Conservation (phyloP, 2,113 vertebrate species). For the Siniperca knerii region DNA sequence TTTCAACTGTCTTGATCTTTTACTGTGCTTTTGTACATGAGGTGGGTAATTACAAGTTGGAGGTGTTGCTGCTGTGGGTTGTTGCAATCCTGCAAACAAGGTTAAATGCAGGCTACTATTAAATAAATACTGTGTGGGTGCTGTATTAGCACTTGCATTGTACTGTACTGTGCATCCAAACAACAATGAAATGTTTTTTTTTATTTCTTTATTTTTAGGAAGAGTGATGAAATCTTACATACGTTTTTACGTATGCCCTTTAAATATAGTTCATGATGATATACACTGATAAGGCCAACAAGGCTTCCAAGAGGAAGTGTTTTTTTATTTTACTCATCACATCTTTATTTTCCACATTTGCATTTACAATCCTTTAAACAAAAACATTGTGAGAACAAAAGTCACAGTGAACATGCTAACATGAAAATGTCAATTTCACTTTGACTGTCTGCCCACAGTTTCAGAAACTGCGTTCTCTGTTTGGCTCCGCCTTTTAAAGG, state of each 20-base stretch:
- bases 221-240: not conserved
- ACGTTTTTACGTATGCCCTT: too few relatives aligned
- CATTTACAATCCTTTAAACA: not conserved
- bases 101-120: not conserved
- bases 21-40: not conserved
- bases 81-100: not conserved
- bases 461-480: not conserved
- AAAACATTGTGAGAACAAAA: not conserved
- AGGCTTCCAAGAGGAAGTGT: not conserved
- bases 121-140: not conserved
- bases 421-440: not conserved
- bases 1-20: not conserved
- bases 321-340: not conserved
- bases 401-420: not conserved
- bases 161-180: not conserved
- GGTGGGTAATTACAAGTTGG: not conserved
- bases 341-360: not conserved
- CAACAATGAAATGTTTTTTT: too few relatives aligned
- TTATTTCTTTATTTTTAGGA: not conserved
- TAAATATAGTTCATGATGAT: not conserved
- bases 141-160: not conserved
- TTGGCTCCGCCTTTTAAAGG: not conserved
- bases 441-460: not conserved
- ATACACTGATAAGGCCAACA: not conserved
- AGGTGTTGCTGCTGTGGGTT: not conserved